phyloP scores from a whole-genome alignment of 2,797 vertebrate genomes.

The Neomorphus geoffroyi region DNA sequence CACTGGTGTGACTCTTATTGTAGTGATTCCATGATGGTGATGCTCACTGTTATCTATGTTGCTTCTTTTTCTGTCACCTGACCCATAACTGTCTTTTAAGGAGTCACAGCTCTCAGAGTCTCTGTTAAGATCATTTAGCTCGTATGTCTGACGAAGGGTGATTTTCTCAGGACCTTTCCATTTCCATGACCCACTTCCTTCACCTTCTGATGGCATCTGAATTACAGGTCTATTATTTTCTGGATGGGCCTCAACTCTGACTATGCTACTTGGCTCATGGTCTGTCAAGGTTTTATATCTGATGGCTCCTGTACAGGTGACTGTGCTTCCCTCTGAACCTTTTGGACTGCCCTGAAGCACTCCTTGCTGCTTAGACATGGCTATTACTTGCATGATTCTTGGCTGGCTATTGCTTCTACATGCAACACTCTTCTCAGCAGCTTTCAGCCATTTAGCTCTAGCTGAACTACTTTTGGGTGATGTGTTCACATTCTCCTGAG shows the following conservation, averaged over 20 bases:
- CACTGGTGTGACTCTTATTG: conserved; percentile 92
- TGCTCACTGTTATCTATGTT: conserved; percentile 84
- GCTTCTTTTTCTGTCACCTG: conserved; percentile 87
- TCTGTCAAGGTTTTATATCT: conserved; percentile 87
- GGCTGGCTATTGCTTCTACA: conserved; percentile 89
- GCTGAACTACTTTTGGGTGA: conserved; percentile 84
- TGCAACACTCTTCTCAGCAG: conserved; percentile 88
- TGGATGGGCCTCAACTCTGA: conserved; percentile 93
- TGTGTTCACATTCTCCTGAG: conserved; percentile 84
- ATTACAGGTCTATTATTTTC: conserved; percentile 90
- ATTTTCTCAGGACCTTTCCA: conserved; percentile 92
- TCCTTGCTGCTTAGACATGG: conserved; percentile 97
- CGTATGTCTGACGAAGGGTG: conserved; percentile 88
- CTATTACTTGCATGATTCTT: conserved; percentile 95
- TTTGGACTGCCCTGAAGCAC: conserved; percentile 93
- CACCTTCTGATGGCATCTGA: conserved; percentile 87
- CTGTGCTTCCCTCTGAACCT: conserved; percentile 88
- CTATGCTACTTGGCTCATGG: conserved; percentile 87
- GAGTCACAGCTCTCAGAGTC: conserved; percentile 93
- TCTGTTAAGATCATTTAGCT: conserved; percentile 93
- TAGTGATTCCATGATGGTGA: conserved; percentile 88
- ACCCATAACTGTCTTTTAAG: conserved; percentile 84
- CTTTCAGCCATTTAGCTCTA: conserved; percentile 92
- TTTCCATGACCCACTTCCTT: conserved; percentile 93
- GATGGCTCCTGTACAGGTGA: conserved; percentile 85